phyloP scores from a whole-genome alignment of 2,113 vertebrate genomes.

The Syrrhaptes paradoxus region DNA sequence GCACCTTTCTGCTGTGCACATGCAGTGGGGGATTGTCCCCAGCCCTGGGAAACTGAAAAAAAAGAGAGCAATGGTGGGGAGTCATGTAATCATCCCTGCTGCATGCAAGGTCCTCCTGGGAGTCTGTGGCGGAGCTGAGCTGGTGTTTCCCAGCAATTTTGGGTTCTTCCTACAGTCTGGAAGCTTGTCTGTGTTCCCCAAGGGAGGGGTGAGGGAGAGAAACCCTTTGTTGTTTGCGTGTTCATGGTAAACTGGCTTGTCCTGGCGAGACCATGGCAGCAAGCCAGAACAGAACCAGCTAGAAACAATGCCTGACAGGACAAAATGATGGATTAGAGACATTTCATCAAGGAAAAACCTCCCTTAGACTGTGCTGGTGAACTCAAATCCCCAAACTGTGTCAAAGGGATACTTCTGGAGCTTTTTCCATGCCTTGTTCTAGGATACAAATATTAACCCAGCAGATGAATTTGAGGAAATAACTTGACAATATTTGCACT shows the following conservation, averaged over 20 bases:
- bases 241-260: background rate
- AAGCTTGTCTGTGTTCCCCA: background rate
- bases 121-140: background rate
- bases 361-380: background rate
- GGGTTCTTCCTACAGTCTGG: background rate
- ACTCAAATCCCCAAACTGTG: background rate
- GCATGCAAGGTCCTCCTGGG: background rate
- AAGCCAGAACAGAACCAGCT: background rate
- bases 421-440: background rate
- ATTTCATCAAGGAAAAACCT: background rate
- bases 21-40: rapidly evolving
- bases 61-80: background rate
- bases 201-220: background rate
- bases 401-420: background rate
- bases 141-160: background rate
- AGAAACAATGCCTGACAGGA: background rate
- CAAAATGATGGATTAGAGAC: background rate
- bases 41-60: background rate
- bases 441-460: background rate
- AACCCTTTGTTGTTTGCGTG: background rate
- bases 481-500: background rate
- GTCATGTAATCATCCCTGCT: background rate
- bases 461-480: background rate
- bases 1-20: background rate
- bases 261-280: background rate